phyloP scores from a whole-genome alignment of 1,140 invertebrate species.

The Rhyzopertha dominica region DNA sequence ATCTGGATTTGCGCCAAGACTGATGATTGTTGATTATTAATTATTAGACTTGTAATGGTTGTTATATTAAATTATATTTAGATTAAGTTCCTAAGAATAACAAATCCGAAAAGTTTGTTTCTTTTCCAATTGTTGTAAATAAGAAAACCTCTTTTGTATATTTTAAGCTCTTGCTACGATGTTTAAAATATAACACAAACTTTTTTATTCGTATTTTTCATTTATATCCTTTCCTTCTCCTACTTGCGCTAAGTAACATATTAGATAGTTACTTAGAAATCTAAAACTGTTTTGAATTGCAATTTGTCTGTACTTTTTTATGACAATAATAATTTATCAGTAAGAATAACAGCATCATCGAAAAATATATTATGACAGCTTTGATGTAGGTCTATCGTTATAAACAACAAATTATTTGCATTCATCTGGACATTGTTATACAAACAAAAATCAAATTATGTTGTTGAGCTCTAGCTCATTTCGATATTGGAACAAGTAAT shows the following conservation, averaged over 20 bases:
- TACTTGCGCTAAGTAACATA: background rate
- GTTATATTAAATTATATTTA: slow-evolving; percentile 45
- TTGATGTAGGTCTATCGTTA: too few relatives aligned
- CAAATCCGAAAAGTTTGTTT: slow-evolving; percentile 15
- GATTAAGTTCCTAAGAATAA: slow-evolving; percentile 38
- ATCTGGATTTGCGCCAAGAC: slow-evolving; percentile 43
- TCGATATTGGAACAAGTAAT: too few relatives aligned
- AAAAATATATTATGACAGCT: too few relatives aligned
- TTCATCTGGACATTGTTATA: too few relatives aligned
- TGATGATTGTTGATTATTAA: slow-evolving; percentile 45
- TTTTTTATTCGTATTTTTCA: background rate
- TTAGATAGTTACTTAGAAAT: background rate
- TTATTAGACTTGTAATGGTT: slow-evolving; percentile 35
- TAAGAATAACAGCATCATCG: too few relatives aligned
- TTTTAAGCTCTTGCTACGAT: slow-evolving; percentile 11
- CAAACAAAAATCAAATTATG: too few relatives aligned
- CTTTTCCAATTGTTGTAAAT: background rate
- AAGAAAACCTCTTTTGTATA: background rate
- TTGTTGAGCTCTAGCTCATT: too few relatives aligned
- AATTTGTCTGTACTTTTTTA: too few relatives aligned
- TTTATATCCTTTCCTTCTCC: background rate
- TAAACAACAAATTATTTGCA: too few relatives aligned
- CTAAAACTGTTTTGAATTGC: too few relatives aligned
- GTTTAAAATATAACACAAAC: slow-evolving; percentile 1
- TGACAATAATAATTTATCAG: too few relatives aligned